phyloP scores from a whole-genome alignment of 1,140 invertebrate genomes.

The Pararge aegeria region DNA sequence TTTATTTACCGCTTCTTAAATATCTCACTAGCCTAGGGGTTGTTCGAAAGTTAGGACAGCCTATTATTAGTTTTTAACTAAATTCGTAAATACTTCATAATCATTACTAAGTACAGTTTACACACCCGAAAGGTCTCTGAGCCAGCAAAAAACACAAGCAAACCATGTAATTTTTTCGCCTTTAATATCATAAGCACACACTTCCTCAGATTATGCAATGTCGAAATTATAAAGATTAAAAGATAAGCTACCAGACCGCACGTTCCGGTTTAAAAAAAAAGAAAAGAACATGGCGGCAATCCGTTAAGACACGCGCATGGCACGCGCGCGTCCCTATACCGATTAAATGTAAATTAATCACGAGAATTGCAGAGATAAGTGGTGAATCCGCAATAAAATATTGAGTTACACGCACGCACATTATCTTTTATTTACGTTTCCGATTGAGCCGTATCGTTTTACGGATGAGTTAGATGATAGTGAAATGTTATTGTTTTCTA shows the following conservation, averaged over 20 bases:
- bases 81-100: no score
- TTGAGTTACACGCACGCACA: constrained; percentile 60
- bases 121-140: no score
- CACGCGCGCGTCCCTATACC: constrained; percentile 51
- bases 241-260: constrained; percentile 40
- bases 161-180: constrained; percentile 31
- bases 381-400: constrained; percentile 66
- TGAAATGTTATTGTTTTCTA: constrained; percentile 60
- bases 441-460: constrained; percentile 69
- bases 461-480: constrained; percentile 30
- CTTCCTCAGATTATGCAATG: constrained; percentile 36
- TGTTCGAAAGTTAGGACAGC: no score
- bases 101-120: no score
- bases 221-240: constrained; percentile 42
- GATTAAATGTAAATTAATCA: constrained; percentile 60
- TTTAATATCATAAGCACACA: constrained; percentile 23
- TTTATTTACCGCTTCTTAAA: no score
- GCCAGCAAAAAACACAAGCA: no score
- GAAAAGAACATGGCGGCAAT: constrained; percentile 46
- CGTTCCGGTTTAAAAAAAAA: constrained; percentile 44
- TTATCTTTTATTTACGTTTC: constrained; percentile 74
- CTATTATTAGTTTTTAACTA: no score
- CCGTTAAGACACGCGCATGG: constrained; percentile 55
- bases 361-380: constrained; percentile 55
- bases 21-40: no score